Evolutionary conservation across 2,797 vertebrate genomes (phyloP).

Genomic region (Leptoclinus maculatus): DNA sequence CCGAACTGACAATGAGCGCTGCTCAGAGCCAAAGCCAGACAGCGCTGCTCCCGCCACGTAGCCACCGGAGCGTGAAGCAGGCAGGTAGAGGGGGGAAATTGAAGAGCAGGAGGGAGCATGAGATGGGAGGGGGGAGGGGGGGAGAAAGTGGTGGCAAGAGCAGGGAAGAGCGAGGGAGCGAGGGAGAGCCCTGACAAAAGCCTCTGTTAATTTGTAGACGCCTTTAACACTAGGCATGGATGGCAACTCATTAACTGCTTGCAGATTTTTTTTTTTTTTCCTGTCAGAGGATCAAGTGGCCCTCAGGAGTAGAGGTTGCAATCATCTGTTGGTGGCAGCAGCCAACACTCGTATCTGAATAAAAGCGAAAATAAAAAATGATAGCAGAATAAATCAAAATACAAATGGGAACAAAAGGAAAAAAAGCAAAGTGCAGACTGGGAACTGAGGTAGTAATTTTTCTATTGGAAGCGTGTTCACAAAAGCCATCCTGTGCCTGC

Average conservation of each 20-base stretch:
- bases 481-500: slow-evolving; percentile 82
- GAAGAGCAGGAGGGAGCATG: slow-evolving; percentile 62
- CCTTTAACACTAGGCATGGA: slow-evolving; percentile 71
- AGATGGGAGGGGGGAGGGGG: slow-evolving; percentile 23
- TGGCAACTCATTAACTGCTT: slow-evolving; percentile 75
- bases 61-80: slow-evolving; percentile 81
- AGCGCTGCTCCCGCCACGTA: slow-evolving; percentile 64
- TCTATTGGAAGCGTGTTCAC: slow-evolving; percentile 79
- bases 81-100: slow-evolving; percentile 76
- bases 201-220: slow-evolving; percentile 78
- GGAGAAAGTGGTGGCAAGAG: slow-evolving; percentile 59
- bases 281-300: slow-evolving; percentile 67
- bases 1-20: slow-evolving; percentile 80
- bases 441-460: slow-evolving; percentile 72
- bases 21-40: slow-evolving; percentile 74
- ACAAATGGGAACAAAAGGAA: slow-evolving; percentile 71
- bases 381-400: slow-evolving; percentile 76
- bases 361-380: slow-evolving; percentile 70
- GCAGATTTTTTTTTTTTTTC: slow-evolving; percentile 63
- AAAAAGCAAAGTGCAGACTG: slow-evolving; percentile 62
- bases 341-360: slow-evolving; percentile 52
- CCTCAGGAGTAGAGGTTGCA: slow-evolving; percentile 75
- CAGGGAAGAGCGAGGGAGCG: slow-evolving; percentile 45
- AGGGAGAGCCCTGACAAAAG: slow-evolving; percentile 76
- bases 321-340: slow-evolving; percentile 73